Percentiles rank a stretch among this genome's conserved stretches.
phyloP scores from a whole-genome alignment of 2,113 vertebrate genomes.

The human region GRCh38 chr6:152019501-152020000 shows the following conservation, averaged over 20 bases:
- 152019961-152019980: background rate
- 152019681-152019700: slow-evolving; percentile 23
- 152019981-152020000: background rate
- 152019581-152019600: slow-evolving; percentile 20
- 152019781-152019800: background rate
- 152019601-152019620: slow-evolving; percentile 31
- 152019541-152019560: slow-evolving; percentile 41
- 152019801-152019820: background rate
- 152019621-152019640: background rate
- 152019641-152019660: slow-evolving; percentile 16
- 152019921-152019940: background rate
- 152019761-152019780: background rate
- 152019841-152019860: background rate
- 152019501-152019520: background rate
- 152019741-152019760: background rate
- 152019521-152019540: slow-evolving; percentile 1
- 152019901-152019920: background rate
- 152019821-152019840: background rate
- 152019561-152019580: slow-evolving; percentile 41
- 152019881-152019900: background rate
- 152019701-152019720: background rate
- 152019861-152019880: background rate
- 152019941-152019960: background rate
- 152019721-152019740: background rate
- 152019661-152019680: slow-evolving; percentile 27